phyloP scores from a whole-genome alignment of 2,888 invertebrate genomes.

The Dyspetes luteomarginatus region DNA sequence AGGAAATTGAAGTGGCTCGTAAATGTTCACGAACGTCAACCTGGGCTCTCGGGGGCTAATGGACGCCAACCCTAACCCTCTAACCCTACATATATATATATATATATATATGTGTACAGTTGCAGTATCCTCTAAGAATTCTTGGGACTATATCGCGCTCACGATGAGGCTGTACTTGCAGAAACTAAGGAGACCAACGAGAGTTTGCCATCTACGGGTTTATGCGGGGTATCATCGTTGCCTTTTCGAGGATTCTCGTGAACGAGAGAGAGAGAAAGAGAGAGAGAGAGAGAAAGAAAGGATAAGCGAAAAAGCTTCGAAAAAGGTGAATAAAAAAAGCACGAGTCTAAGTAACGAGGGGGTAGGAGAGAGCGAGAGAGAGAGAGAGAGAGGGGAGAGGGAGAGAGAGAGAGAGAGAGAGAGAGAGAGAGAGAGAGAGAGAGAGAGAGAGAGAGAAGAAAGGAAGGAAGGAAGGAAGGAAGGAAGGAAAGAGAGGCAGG shows the following conservation, averaged over 20 bases:
- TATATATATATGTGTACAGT: conserved; percentile 13
- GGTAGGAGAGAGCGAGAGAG: conserved; percentile 5
- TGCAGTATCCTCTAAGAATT: conserved; percentile 35
- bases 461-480: no score
- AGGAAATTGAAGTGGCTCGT: conserved; percentile 70
- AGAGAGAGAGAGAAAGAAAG: background rate
- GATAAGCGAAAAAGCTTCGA: conserved; percentile 28
- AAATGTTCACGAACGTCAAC: conserved; percentile 68
- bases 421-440: no score
- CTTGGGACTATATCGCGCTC: background rate
- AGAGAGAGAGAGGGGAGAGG: background rate
- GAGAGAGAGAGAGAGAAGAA: no score
- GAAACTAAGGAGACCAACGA: background rate
- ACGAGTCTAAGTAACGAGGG: background rate
- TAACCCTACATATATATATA: background rate
- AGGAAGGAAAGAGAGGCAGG: no score
- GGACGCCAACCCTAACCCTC: conserved; percentile 52
- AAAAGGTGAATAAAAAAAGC: background rate
- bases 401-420: no score
- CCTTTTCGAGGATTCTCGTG: conserved; percentile 19
- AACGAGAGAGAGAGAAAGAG: background rate
- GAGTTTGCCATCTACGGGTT: conserved; percentile 17
- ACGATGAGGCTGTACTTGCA: background rate
- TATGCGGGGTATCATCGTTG: background rate
- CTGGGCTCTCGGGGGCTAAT: conserved; percentile 62